Percentiles rank a stretch among this genome's conserved stretches.
Evolutionary conservation across 2,113 vertebrate genomes (phyloP).

Genomic region (Burhinus oedicnemus): DNA sequence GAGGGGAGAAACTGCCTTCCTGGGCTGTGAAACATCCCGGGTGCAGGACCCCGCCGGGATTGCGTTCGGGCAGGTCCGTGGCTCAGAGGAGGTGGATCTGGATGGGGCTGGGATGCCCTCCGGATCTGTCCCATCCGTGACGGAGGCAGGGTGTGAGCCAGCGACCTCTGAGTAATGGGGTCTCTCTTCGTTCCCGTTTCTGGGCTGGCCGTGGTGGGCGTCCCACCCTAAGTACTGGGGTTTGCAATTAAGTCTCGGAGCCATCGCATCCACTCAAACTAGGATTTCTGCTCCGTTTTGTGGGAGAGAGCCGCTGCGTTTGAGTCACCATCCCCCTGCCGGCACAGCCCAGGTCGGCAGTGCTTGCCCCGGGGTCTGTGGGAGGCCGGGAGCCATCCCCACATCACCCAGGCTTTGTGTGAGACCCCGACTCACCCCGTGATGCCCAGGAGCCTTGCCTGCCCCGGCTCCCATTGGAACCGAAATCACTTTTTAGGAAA

Average conservation of each 20-base stretch:
- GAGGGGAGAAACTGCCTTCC: not conserved
- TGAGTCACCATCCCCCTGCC: not conserved
- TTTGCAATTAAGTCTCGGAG: not conserved
- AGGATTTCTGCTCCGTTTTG: not conserved
- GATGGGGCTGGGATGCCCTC: not conserved
- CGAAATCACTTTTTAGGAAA: not conserved
- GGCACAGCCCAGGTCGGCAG: accelerated
- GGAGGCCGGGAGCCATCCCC: not conserved
- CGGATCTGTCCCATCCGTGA: not conserved
- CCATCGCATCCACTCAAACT: not conserved
- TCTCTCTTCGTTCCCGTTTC: not conserved
- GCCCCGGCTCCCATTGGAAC: accelerated
- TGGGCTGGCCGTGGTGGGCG: not conserved
- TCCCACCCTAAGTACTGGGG: not conserved
- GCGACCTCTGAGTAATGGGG: accelerated
- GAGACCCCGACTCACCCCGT: not conserved
- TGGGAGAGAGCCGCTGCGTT: accelerated
- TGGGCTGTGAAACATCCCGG: not conserved
- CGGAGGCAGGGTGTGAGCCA: not conserved
- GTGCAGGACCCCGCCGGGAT: not conserved
- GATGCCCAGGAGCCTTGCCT: not conserved
- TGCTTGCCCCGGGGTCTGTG: not conserved
- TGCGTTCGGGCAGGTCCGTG: accelerated
- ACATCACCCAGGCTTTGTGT: accelerated
- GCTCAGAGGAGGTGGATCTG: not conserved